These are phyloP conservation scores for Caenorhabditis sp. DNA, from an alignment of 2,888 invertebrate genomes.

Conservation along the genomic window DNA sequence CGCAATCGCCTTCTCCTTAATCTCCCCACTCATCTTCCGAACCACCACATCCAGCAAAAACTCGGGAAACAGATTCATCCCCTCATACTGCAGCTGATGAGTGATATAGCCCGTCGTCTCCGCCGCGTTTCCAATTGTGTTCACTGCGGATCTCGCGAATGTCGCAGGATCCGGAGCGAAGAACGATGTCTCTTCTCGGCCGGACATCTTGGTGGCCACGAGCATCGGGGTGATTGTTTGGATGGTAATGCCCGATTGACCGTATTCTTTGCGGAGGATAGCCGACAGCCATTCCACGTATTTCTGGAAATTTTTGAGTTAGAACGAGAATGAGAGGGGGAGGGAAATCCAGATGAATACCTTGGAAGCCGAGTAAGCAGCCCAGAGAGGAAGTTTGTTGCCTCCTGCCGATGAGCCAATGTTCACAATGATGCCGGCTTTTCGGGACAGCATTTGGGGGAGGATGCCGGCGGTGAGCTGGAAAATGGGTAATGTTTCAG, in stretches of 20 bases:
- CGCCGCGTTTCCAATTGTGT: conserved; percentile 74
- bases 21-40: conserved; percentile 63
- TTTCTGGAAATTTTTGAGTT: conserved; percentile 77
- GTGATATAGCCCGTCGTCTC: conserved; percentile 80
- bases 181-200: conserved; percentile 74
- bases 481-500: too few species aligned
- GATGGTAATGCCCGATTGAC: conserved; percentile 83
- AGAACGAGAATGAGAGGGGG: conserved; percentile 9
- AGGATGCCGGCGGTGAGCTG: conserved; percentile 91
- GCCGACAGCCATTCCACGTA: conserved; percentile 80
- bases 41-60: conserved; percentile 69
- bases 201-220: conserved; percentile 81
- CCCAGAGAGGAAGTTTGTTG: conserved; percentile 86
- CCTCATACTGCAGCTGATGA: conserved; percentile 75
- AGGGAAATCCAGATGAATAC: too few species aligned
- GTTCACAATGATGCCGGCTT: conserved; percentile 92
- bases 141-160: conserved; percentile 75
- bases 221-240: conserved; percentile 80
- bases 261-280: conserved; percentile 84
- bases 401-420: conserved; percentile 91
- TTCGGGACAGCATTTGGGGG: conserved; percentile 90
- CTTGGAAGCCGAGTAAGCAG: conserved; percentile 93
- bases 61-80: conserved; percentile 71
- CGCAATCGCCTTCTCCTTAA: conserved; percentile 74
- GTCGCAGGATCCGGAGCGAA: conserved; percentile 72